phyloP scores from a whole-genome alignment of 2,113 vertebrate species.

The Dasyurus viverrinus region DNA sequence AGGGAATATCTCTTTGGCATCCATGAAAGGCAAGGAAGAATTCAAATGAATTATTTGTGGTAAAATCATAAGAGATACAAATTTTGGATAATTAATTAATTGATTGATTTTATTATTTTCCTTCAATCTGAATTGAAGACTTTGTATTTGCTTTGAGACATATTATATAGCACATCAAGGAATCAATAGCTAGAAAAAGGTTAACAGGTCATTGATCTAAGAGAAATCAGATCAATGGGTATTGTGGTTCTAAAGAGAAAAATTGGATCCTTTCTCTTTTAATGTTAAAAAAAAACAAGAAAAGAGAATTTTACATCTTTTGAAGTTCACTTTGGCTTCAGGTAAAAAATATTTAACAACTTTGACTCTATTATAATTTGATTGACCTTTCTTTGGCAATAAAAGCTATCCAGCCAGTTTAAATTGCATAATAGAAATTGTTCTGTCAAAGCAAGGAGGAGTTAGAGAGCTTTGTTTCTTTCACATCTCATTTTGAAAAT shows the following conservation, averaged over 20 bases:
- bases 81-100: background rate
- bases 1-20: background rate
- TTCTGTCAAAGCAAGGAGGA: conserved; percentile 27
- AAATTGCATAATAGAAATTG: conserved; percentile 34
- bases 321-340: conserved; percentile 19
- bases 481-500: conserved; percentile 34
- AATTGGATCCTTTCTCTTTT: background rate
- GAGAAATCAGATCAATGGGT: background rate
- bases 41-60: background rate
- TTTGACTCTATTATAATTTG: conserved; percentile 45
- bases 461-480: conserved; percentile 23
- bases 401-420: conserved; percentile 1
- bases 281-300: conserved; percentile 6
- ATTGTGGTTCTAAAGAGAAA: background rate
- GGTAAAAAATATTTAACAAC: conserved; percentile 53
- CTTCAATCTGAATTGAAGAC: background rate
- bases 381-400: conserved; percentile 48
- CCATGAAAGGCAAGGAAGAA: background rate
- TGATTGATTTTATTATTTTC: background rate
- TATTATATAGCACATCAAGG: background rate
- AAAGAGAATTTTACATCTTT: background rate
- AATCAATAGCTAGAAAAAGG: background rate
- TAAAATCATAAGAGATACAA: background rate
- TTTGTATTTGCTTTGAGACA: conserved; percentile 4
- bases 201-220: background rate